phyloP scores from a whole-genome alignment of 2,888 invertebrate species.

The Argyra leucocephala region DNA sequence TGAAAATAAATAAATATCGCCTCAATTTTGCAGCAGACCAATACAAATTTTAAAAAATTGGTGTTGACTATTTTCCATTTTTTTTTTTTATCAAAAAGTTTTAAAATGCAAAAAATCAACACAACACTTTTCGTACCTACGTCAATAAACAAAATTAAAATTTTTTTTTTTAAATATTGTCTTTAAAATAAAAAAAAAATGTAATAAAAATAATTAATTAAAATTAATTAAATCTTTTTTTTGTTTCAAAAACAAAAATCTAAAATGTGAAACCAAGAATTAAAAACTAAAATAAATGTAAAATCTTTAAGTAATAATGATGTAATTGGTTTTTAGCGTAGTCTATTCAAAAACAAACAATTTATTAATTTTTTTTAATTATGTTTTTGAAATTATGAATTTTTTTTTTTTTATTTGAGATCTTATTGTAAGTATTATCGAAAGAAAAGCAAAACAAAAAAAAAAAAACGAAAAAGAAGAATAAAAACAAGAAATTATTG shows the following conservation, averaged over 20 bases:
- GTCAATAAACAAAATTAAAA: neutral
- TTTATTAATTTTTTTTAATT: neutral
- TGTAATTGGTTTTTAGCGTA: constrained; percentile 6
- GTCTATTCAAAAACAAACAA: neutral
- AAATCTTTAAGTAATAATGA: neutral
- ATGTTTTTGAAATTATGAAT: neutral
- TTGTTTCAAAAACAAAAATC: neutral
- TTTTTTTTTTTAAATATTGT: neutral
- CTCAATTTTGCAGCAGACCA: neutral
- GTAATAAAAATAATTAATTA: neutral
- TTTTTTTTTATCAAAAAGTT: neutral
- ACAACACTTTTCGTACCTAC: constrained; percentile 3
- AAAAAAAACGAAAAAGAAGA: neutral
- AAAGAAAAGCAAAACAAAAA: constrained; percentile 6
- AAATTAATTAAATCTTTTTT: neutral
- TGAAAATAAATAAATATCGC: too few relatives aligned
- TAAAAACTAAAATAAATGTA: neutral
- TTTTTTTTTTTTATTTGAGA: neutral
- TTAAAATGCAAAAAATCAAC: neutral
- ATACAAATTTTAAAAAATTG: neutral
- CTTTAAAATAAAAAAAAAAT: neutral
- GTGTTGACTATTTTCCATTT: neutral
- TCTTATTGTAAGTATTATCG: constrained; percentile 4
- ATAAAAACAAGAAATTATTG: constrained; percentile 2
- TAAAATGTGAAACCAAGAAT: constrained; percentile 3